Conservation (phyloP, 2,888 invertebrate species). For the Caenorhabditis plicata region DNA sequence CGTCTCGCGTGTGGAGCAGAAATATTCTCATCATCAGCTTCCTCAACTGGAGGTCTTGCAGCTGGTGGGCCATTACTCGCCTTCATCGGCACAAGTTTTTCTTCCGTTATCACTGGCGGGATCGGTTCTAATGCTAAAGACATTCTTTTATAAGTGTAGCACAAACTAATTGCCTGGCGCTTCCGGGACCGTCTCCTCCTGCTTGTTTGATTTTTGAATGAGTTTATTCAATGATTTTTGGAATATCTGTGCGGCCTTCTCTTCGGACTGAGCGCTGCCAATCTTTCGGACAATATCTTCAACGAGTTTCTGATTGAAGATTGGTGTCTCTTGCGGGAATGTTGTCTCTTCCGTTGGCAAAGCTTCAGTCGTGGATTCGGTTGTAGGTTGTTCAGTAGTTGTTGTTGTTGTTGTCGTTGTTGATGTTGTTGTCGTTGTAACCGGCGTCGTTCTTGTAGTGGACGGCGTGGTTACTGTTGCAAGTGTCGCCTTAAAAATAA, state of each 20-base stretch:
- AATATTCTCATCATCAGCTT: neutral
- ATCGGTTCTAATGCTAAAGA: too few species aligned
- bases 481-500: slow-evolving; percentile 6
- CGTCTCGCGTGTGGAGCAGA: slow-evolving; percentile 18
- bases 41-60: slow-evolving; percentile 17
- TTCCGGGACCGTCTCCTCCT: slow-evolving; percentile 7
- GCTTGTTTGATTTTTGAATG: slow-evolving; percentile 30
- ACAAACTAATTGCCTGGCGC: neutral
- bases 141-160: neutral
- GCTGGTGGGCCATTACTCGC: slow-evolving; percentile 23
- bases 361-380: slow-evolving; percentile 12
- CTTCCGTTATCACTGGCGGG: too few species aligned
- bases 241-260: slow-evolving; percentile 42
- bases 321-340: slow-evolving; percentile 25
- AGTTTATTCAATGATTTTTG: slow-evolving; percentile 41
- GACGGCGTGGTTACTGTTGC: slow-evolving; percentile 19
- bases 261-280: slow-evolving; percentile 40
- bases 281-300: slow-evolving; percentile 42
- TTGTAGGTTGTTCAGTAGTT: slow-evolving; percentile 10
- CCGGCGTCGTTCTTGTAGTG: slow-evolving; percentile 17
- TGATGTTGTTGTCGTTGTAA: slow-evolving; percentile 4
- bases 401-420: slow-evolving; percentile 15
- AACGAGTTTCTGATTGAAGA: slow-evolving; percentile 26
- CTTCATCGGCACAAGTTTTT: slow-evolving; percentile 13
- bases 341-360: slow-evolving; percentile 18